Conservation (phyloP, 2,888 invertebrate genomes). For the Notocelia uddmanniana region DNA sequence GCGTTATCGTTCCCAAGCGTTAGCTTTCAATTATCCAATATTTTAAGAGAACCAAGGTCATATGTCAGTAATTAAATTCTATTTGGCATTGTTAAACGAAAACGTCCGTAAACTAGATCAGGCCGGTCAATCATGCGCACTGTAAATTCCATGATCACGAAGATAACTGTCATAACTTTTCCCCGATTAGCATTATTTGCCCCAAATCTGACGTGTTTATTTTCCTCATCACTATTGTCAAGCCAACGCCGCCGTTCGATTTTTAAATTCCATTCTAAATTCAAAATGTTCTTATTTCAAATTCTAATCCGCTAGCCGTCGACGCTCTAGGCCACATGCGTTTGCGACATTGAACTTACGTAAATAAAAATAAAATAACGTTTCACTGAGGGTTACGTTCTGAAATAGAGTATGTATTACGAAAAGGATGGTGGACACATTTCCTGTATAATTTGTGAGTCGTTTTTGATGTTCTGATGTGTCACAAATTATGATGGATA, state of each 20-base stretch:
- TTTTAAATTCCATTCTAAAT: constrained; percentile 27
- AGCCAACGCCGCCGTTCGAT: constrained; percentile 28
- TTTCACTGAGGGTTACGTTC: constrained; percentile 49
- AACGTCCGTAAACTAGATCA: constrained; percentile 31
- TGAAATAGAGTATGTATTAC: constrained; percentile 54
- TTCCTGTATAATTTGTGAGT: constrained; percentile 41
- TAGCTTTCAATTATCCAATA: neutral
- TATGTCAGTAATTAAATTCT: neutral
- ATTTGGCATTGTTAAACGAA: constrained; percentile 16
- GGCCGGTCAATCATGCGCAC: constrained; percentile 20
- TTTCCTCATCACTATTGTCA: constrained; percentile 33
- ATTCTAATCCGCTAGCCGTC: constrained; percentile 21
- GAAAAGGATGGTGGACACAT: constrained; percentile 51
- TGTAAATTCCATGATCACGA: constrained; percentile 23
- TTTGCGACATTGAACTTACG: constrained; percentile 73
- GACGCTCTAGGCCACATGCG: constrained; percentile 46
- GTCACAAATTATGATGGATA: constrained; percentile 42
- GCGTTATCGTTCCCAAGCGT: neutral
- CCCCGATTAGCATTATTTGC: constrained; percentile 40
- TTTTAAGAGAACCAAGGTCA: constrained; percentile 14
- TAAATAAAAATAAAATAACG: constrained; percentile 60
- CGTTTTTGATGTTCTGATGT: constrained; percentile 35
- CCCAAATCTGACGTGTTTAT: constrained; percentile 38
- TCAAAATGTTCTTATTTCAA: constrained; percentile 31
- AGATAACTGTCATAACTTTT: constrained; percentile 47